Evolutionary conservation across 2,113 vertebrate species (phyloP).

Genomic region (Solea senegalensis): DNA sequence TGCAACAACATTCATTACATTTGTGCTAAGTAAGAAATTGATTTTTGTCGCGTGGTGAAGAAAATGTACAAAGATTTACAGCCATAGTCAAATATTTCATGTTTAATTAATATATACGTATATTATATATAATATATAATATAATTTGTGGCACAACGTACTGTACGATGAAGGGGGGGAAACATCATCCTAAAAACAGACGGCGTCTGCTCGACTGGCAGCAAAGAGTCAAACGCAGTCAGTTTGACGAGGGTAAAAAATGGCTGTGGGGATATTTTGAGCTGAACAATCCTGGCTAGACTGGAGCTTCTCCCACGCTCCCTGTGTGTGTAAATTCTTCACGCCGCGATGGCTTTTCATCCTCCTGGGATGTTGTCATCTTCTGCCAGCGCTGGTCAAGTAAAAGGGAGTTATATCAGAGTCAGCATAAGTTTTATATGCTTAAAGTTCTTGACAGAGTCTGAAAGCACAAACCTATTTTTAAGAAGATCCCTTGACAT

Average conservation of each 20-base stretch:
- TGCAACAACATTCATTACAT: constrained; percentile 11
- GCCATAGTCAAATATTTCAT: neutral
- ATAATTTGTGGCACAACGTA: neutral
- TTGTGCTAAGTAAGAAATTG: neutral
- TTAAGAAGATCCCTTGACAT: too few relatives aligned
- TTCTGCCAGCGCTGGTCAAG: constrained; percentile 82
- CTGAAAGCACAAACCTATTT: too few relatives aligned
- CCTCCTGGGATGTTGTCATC: constrained; percentile 83
- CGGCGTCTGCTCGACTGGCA: constrained; percentile 23
- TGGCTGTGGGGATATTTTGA: constrained; percentile 30
- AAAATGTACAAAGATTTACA: constrained; percentile 15
- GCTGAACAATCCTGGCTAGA: constrained; percentile 64
- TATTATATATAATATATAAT: too few relatives aligned
- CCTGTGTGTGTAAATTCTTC: constrained; percentile 78
- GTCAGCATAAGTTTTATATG: neutral
- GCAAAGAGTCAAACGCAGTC: constrained; percentile 9
- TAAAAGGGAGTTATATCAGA: constrained; percentile 28
- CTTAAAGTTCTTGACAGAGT: too few relatives aligned
- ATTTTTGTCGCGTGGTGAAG: neutral
- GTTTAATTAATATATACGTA: neutral
- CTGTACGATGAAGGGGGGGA: too few relatives aligned
- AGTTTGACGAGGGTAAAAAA: neutral
- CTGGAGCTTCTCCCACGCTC: constrained; percentile 73
- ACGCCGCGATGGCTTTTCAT: constrained; percentile 62
- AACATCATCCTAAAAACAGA: neutral